Evolutionary conservation across 2,888 invertebrate species (phyloP), one percentile per base, ranked within the genome.

Genomic region (Euzophera pinguis): DNA sequence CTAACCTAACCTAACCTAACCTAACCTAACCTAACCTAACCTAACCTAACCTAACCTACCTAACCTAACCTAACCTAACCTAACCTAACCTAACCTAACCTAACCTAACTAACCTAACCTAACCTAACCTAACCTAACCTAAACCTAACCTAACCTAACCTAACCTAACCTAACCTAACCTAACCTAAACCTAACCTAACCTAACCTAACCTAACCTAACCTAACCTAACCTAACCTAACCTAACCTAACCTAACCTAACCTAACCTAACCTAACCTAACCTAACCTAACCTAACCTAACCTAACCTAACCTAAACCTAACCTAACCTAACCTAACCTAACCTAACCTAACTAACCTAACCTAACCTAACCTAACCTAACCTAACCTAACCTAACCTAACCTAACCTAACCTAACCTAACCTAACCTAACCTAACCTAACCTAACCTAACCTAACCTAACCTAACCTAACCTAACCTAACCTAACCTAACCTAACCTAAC

Each of bases 401-500:
- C 34, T n/a, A 35, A 35, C n/a, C 35, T 35, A 35, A 35, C 35
- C 35, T 35, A 35, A 35, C 35, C 35, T 35, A 35, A 35, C 35
- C 56, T 56, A 56, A 56, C 56, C 56, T 52, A 56, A 56, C 53
- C 56, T 56, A 56, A 56, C 56, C 56, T 56, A 56, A 56, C 56
- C 49, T 43, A 48, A 50, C 53, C 52, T 56, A 49, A 48, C 45
- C 56, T 53, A 50, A 51, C 51, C 51, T 56, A 47, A 50, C 53
- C 55, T 56, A 48, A 56, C 55, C 53, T 53, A 52, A 55, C 55
- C 53, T 55, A 55, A 56, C 56, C 56, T 56, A 57, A 57, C 56
- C 56, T 57, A 56, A 54, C 56, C 56, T 52, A 57, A 57, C 57
- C 57, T 57, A 57, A 54, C 57, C 54, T 54, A 55, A 57, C 57